These are phyloP conservation scores for Agrilus planipennis DNA, from an alignment of 1,140 invertebrate genomes.

Conservation along the genomic window DNA sequence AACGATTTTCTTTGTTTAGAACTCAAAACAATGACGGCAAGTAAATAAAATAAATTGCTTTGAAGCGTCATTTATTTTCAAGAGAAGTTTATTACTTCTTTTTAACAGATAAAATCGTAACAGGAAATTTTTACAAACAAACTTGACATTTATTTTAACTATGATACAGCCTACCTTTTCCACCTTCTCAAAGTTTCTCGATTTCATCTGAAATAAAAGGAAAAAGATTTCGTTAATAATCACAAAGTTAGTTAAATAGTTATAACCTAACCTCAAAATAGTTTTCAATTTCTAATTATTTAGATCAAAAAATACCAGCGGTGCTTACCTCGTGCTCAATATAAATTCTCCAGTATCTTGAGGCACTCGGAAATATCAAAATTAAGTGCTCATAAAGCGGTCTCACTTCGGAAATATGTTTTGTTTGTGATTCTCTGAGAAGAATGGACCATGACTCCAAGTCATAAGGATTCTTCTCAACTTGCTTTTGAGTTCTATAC, in stretches of 20 bases:
- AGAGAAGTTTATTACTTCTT: too few relatives aligned
- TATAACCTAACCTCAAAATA: neutral
- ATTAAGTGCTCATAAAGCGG: conserved; percentile 90
- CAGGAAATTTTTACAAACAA: too few relatives aligned
- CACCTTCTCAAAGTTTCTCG: conserved; percentile 90
- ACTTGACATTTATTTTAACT: too few relatives aligned
- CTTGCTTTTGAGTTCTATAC: conserved; percentile 63
- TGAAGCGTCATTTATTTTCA: too few relatives aligned
- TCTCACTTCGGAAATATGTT: conserved; percentile 83
- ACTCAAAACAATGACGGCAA: too few relatives aligned
- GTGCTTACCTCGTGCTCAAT: conserved; percentile 91
- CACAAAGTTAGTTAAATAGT: neutral
- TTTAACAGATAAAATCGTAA: too few relatives aligned
- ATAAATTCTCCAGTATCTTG: conserved; percentile 97
- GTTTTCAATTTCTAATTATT: conserved; percentile 1
- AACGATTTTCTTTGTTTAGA: too few relatives aligned
- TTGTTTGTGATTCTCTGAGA: conserved; percentile 81
- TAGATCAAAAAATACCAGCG: conserved; percentile 1
- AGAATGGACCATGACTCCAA: conserved; percentile 94
- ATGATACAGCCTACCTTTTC: conserved; percentile 75
- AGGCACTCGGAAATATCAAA: conserved; percentile 86
- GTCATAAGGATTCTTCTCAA: conserved; percentile 80
- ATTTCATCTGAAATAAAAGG: conserved; percentile 86
- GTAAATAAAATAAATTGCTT: too few relatives aligned
- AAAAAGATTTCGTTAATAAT: conserved; percentile 14